Conservation (phyloP, 2,888 invertebrate species). For the Bombylius discolor region DNA sequence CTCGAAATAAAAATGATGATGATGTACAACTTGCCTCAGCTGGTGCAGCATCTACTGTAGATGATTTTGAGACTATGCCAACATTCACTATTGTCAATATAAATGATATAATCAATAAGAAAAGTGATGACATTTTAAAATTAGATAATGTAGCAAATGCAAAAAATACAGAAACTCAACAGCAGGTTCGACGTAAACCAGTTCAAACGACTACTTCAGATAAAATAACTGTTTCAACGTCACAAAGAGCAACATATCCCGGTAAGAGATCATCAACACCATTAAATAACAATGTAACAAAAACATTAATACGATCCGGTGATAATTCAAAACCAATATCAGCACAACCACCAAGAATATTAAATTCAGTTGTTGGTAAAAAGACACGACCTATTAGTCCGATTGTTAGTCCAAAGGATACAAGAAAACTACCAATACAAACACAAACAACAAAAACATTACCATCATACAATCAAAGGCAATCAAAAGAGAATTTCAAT, state of each 20-base stretch:
- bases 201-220: slow-evolving; percentile 20
- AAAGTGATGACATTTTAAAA: slow-evolving; percentile 12
- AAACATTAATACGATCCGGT: not conserved
- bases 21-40: not conserved
- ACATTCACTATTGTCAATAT: slow-evolving; percentile 37
- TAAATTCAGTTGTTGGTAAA: slow-evolving; percentile 30
- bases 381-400: slow-evolving; percentile 28
- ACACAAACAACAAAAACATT: slow-evolving; percentile 3
- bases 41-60: slow-evolving; percentile 18
- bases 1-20: not conserved
- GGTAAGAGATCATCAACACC: not conserved
- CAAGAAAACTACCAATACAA: not conserved
- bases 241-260: slow-evolving; percentile 13
- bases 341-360: slow-evolving; percentile 20
- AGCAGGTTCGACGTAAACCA: slow-evolving; percentile 17
- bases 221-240: slow-evolving; percentile 16
- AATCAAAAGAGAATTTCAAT: not conserved
- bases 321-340: not conserved
- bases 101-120: slow-evolving; percentile 34
- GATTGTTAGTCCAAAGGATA: slow-evolving; percentile 17
- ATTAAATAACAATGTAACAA: not conserved
- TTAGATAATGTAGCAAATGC: not conserved
- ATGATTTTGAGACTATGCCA: slow-evolving; percentile 31
- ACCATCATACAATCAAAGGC: not conserved
- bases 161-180: slow-evolving; percentile 1